Percentiles rank a stretch among this genome's conserved stretches.
Conservation (phyloP, 2,888 invertebrate species). For the Orthosia incerta region DNA sequence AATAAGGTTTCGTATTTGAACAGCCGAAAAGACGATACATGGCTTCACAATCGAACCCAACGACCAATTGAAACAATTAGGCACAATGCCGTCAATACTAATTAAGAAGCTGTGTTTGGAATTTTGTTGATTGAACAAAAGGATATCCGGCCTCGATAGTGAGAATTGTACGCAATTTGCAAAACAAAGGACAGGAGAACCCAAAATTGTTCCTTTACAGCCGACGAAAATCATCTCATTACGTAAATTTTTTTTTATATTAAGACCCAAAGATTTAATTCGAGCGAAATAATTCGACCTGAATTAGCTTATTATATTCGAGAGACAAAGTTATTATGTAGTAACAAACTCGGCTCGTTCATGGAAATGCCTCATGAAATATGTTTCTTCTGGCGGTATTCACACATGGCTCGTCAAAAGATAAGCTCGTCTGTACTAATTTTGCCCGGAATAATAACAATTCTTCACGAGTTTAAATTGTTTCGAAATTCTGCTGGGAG, state of each 20-base stretch:
- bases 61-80: constrained; percentile 49
- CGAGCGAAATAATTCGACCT: constrained; percentile 41
- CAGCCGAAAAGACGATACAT: constrained; percentile 18
- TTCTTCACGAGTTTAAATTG: constrained; percentile 58
- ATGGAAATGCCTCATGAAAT: constrained; percentile 53
- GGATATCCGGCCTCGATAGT: constrained; percentile 44
- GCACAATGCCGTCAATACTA: constrained; percentile 41
- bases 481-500: constrained; percentile 38
- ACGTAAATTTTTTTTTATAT: constrained; percentile 19
- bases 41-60: constrained; percentile 32
- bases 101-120: constrained; percentile 46
- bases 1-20: constrained; percentile 14
- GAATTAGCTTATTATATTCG: constrained; percentile 50
- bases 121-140: constrained; percentile 57
- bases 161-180: constrained; percentile 35
- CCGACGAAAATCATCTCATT: constrained; percentile 41
- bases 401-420: constrained; percentile 67
- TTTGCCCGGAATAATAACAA: constrained; percentile 59
- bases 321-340: constrained; percentile 51
- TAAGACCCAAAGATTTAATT: constrained; percentile 24
- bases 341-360: constrained; percentile 54
- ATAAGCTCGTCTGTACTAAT: constrained; percentile 57
- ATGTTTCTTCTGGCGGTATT: constrained; percentile 56
- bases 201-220: constrained; percentile 32
- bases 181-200: constrained; percentile 35